Conservation (phyloP, 1,140 invertebrate species). For the Listronotus bonariensis region DNA sequence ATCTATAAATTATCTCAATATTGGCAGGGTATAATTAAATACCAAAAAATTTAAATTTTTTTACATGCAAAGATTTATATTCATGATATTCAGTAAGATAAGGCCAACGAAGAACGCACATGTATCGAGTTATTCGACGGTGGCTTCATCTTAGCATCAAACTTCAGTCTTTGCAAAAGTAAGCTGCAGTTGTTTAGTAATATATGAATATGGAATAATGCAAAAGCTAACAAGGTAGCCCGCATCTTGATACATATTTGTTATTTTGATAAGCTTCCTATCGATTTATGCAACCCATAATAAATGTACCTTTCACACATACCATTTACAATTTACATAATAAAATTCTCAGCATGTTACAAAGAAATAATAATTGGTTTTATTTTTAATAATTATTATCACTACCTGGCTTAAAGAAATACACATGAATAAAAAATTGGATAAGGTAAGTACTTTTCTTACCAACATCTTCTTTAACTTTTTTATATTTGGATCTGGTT, state of each 20-base stretch:
- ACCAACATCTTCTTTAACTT: too few species aligned
- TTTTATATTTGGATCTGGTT: too few species aligned
- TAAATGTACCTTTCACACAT: slow-evolving; percentile 11
- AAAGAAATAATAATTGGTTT: too few species aligned
- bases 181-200: slow-evolving; percentile 14
- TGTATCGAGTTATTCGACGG: slow-evolving; percentile 20
- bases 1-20: slow-evolving; percentile 30
- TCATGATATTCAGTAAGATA: slow-evolving; percentile 29
- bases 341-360: too few species aligned
- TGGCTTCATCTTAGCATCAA: slow-evolving; percentile 22
- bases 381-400: too few species aligned
- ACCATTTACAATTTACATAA: not conserved
- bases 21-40: slow-evolving; percentile 27
- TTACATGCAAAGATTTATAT: slow-evolving; percentile 25
- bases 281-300: slow-evolving; percentile 5
- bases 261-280: slow-evolving; percentile 12
- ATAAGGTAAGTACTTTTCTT: too few species aligned
- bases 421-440: too few species aligned
- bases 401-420: too few species aligned
- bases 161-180: slow-evolving; percentile 14
- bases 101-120: slow-evolving; percentile 13
- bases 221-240: slow-evolving; percentile 15
- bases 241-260: slow-evolving; percentile 19
- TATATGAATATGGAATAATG: slow-evolving; percentile 29
- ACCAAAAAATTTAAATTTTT: slow-evolving; percentile 22